These are phyloP conservation scores for Periophthalmodon schlosseri DNA, from an alignment of 2,113 vertebrate species.

Conservation along the genomic window DNA sequence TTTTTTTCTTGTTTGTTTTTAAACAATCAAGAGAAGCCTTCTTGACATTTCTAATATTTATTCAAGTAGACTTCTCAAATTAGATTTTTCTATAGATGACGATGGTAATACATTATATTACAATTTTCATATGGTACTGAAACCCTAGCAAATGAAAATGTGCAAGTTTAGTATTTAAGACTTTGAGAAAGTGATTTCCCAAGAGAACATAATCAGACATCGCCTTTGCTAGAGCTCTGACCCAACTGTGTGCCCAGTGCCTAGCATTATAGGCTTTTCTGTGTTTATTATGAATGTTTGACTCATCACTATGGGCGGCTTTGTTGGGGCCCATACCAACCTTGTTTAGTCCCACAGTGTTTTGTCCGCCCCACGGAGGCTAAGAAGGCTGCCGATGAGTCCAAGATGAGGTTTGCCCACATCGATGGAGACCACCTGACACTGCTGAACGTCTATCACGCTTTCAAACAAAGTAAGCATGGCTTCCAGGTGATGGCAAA, in stretches of 20 bases:
- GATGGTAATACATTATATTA: not conserved
- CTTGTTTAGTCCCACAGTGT: constrained; percentile 99
- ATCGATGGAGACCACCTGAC: constrained; percentile 99
- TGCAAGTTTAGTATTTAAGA: constrained; percentile 63
- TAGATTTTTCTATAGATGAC: not conserved
- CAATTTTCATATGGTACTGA: not conserved
- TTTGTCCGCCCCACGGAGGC: constrained; percentile 99
- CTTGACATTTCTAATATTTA: not conserved
- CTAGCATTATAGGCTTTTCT: constrained; percentile 93
- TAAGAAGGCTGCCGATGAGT: constrained; percentile 99
- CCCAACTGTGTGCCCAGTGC: constrained; percentile 88
- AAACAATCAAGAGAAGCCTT: not conserved
- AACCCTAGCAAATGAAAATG: not conserved
- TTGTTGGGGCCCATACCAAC: constrained; percentile 99
- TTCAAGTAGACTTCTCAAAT: not conserved
- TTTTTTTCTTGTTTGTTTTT: not conserved
- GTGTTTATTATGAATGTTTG: constrained; percentile 96
- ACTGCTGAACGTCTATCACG: constrained; percentile 98
- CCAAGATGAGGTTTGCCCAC: constrained; percentile 99
- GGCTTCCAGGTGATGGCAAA: not conserved
- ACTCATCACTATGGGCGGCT: constrained; percentile 99
- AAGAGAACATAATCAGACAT: constrained; percentile 60
- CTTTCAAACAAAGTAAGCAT: constrained; percentile 98
- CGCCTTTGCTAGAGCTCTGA: constrained; percentile 70
- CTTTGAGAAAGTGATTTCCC: constrained; percentile 62